Conservation (phyloP, 2,888 invertebrate species). For the Leptinotarsa rubiginosa region DNA sequence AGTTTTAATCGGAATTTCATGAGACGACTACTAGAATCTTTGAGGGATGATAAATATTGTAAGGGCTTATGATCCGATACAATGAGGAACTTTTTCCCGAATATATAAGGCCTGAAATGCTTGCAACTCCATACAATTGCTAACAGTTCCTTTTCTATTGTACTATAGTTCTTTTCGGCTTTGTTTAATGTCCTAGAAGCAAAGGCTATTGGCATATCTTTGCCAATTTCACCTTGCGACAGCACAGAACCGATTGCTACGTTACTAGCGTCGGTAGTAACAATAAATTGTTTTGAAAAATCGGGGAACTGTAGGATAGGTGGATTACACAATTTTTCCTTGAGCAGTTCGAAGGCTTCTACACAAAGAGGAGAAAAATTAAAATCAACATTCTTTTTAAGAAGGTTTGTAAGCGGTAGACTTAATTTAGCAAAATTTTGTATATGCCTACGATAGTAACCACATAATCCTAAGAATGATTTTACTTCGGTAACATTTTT, state of each 20-base stretch:
- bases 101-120: not conserved
- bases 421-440: slow-evolving; percentile 13
- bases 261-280: slow-evolving; percentile 38
- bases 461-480: not conserved
- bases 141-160: not conserved
- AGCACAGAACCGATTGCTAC: slow-evolving; percentile 39
- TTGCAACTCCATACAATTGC: not conserved
- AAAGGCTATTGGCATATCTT: slow-evolving; percentile 38
- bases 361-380: not conserved
- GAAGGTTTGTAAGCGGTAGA: not conserved
- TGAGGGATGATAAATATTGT: not conserved
- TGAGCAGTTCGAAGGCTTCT: not conserved
- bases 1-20: not conserved
- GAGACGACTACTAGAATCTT: not conserved
- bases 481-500: slow-evolving; percentile 1
- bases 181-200: slow-evolving; percentile 32
- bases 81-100: not conserved
- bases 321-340: not conserved
- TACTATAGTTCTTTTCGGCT: not conserved
- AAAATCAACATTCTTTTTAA: not conserved
- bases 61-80: slow-evolving; percentile 5
- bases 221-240: slow-evolving; percentile 36
- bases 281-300: slow-evolving; percentile 35
- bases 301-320: slow-evolving; percentile 36
- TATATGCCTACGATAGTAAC: slow-evolving; percentile 9